Evolutionary conservation across 2,797 vertebrate genomes (phyloP), one percentile per base, ranked within the genome.

Genomic region (Taenioides sp.): DNA sequence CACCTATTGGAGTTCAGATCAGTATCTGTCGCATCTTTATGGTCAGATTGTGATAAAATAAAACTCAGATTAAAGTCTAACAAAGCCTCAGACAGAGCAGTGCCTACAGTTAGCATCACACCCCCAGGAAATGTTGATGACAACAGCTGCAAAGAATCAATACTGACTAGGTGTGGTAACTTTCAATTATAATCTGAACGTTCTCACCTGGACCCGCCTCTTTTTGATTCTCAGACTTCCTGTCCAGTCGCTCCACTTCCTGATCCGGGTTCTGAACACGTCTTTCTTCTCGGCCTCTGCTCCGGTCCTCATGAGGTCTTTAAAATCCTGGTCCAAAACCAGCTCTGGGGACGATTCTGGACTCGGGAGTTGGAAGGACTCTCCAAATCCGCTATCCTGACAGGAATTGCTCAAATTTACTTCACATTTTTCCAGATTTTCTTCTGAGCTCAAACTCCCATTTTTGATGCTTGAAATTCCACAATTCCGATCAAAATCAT

Each of bases 181-280:
- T n/a, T n/a, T n/a, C n/a, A n/a, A n/a, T n/a, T n/a, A n/a, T n/a
- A n/a, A n/a, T n/a, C n/a, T n/a, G n/a, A n/a, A n/a, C n/a, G n/a
- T 43, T 61, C 91, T 83, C 75, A 98, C 97, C 95, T 98, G 97
- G 58, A 98, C 87, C 83, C 96, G 94, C 78, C 97, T 94, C 70
- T 97, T 98, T 89, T 98, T 98, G 74, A 96, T 92, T 0, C 96
- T 97, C 74, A 98, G 93, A 88, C 97, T 98, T 69, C 97, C 97
- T 0, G 97, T 98, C 97, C 97, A 98, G 89, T 98, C 96, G 55
- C 96, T 95, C 86, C 98, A 92, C 12, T 92, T 95, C n/a, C 94
- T 84, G 92, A 98, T 97, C 37, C 96, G 90, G 69, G 90, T 96
- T 88, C 98, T 98, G 73, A 98, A 87, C 0, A 94, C 95, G 76